Conservation (phyloP, 2,113 vertebrate species). For the Mesoclemmys tuberculata region DNA sequence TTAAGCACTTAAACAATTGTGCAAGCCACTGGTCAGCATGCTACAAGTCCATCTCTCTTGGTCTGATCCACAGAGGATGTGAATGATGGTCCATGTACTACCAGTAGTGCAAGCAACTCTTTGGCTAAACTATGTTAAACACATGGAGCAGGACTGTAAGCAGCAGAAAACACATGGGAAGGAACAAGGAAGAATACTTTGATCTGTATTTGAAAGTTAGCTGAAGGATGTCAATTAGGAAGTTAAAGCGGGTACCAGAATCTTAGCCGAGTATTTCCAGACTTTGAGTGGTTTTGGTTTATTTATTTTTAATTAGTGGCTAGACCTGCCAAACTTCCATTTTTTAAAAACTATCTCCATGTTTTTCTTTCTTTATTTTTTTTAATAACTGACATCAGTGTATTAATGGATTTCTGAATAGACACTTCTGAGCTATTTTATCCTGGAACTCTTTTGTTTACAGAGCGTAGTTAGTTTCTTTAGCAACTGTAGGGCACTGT, state of each 20-base stretch:
- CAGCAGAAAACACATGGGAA: background rate
- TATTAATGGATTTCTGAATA: background rate
- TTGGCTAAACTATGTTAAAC: no score
- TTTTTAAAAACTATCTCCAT: background rate
- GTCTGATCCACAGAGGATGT: no score
- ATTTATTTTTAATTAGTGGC: no score
- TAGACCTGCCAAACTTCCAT: no score
- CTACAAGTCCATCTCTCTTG: background rate
- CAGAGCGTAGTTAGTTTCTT: no score
- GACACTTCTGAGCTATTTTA: background rate
- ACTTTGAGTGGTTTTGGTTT: no score
- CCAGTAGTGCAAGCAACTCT: no score
- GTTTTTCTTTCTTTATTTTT: background rate
- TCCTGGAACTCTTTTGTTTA: background rate
- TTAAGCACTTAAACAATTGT: background rate
- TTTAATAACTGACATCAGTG: background rate
- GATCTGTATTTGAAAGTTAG: background rate
- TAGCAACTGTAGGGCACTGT: background rate
- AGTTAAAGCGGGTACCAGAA: background rate
- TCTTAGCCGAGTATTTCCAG: no score
- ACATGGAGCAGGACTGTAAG: no score
- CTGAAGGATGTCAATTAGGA: background rate
- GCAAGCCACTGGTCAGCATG: background rate
- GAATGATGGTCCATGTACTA: no score
- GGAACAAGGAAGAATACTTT: fast-evolving